phyloP scores from a whole-genome alignment of 1,140 invertebrate genomes.

The Nephila pilipes region DNA sequence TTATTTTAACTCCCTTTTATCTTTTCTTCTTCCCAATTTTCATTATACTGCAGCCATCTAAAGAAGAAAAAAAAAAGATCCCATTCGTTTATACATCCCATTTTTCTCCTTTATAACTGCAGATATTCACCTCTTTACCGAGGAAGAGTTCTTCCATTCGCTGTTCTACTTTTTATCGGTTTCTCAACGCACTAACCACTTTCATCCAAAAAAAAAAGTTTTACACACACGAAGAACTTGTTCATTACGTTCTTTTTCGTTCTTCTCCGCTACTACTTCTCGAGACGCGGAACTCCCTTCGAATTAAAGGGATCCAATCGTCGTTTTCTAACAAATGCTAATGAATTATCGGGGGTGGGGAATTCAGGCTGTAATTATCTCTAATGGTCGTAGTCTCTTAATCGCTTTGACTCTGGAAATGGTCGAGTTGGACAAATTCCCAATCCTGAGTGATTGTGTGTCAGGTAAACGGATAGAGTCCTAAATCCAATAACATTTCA shows the following conservation, averaged over 20 bases:
- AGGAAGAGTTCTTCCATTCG: background rate
- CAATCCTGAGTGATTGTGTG: constrained; percentile 38
- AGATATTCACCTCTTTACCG: background rate
- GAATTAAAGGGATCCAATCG: background rate
- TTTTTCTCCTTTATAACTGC: background rate
- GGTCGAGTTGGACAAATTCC: constrained; percentile 53
- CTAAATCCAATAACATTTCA: constrained; percentile 65
- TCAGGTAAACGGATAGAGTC: constrained; percentile 13
- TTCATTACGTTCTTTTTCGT: constrained; percentile 4
- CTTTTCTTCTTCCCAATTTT: background rate
- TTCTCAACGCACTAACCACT: background rate
- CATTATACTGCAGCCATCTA: background rate
- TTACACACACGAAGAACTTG: background rate
- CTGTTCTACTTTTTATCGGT: constrained; percentile 10
- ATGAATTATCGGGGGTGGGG: constrained; percentile 43
- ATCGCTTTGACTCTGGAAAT: background rate
- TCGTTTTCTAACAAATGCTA: constrained; percentile 43
- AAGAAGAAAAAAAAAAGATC: background rate
- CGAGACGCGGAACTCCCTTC: background rate
- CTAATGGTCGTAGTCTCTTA: constrained; percentile 55
- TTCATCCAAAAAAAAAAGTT: constrained; percentile 5
- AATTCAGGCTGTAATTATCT: constrained; percentile 44
- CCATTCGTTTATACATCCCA: background rate
- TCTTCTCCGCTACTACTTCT: background rate
- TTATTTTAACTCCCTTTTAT: background rate